Evolutionary conservation across 2,113 vertebrate species (phyloP), one percentile per base, ranked within the genome.

Genomic region (Speoplatyrhinus poulsoni): DNA sequence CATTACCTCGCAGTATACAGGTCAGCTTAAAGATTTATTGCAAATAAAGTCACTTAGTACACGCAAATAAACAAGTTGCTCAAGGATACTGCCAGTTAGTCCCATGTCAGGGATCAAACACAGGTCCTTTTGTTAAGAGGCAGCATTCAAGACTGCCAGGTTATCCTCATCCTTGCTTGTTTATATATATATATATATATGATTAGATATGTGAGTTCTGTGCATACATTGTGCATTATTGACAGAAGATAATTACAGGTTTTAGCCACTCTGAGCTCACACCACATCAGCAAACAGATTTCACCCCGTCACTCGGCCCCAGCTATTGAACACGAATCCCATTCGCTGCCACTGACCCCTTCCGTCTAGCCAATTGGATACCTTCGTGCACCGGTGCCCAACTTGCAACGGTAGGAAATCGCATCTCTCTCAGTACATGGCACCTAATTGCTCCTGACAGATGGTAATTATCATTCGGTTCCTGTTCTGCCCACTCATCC

Each of bases 371-470:
- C 81, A 88, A 83, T 82, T 49, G 57, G 66, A 62, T 48, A 54
- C 49, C 65, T 82, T 81, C 46, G 26, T 12, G 75, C 82, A 62
- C 75, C 80, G 46, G 69, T 77, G 72, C 7, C 65, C 75, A 63
- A 73, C 70, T 70, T 65, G 66, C 58, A 69, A 77, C 74, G 59
- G 52, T 3, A 58, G 60, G 50, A 83, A 79, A 76, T 80, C 70
- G 48, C 80, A 80, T 69, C 85, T 85, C 80, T 86, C 80, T 80
- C 76, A 69, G 80, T 80, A 75, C 81, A 70, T 77, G 57, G 47
- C 78, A 78, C 73, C 81, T 90, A 91, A 91, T 90, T 88, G 85
- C 83, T 87, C 78, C 72, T 86, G 89, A 90, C 87, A 86, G 88
- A 87, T 73, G 85, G 89, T 89, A 90, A 91, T 90, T 87, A 90